phyloP scores from a whole-genome alignment of 2,888 invertebrate genomes.

The Lutraria lutraria region DNA sequence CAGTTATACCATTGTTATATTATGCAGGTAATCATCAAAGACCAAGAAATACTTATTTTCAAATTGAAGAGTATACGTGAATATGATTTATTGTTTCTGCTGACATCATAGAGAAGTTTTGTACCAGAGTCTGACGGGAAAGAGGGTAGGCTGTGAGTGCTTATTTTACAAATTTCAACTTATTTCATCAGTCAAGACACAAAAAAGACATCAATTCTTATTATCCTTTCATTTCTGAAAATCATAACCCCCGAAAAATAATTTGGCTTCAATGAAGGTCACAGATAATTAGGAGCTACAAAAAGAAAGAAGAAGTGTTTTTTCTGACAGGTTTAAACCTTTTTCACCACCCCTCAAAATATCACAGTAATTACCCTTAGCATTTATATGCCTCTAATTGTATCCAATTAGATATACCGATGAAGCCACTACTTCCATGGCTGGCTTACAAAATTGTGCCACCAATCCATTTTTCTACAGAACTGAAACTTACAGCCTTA shows the following conservation, averaged over 20 bases:
- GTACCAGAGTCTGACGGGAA: neutral
- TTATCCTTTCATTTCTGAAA: too few relatives aligned
- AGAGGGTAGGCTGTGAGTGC: too few relatives aligned
- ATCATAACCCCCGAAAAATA: too few relatives aligned
- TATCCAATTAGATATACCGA: constrained; percentile 53
- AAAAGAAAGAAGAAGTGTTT: constrained; percentile 7
- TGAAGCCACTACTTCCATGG: constrained; percentile 28
- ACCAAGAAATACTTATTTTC: neutral
- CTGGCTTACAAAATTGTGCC: neutral
- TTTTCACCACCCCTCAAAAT: constrained; percentile 42
- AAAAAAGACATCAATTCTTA: neutral
- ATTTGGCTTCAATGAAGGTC: neutral
- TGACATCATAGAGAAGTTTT: neutral
- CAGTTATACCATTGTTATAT: neutral
- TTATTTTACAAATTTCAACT: neutral
- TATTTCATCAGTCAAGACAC: neutral
- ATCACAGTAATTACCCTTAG: constrained; percentile 48
- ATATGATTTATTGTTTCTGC: neutral
- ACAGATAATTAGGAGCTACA: neutral
- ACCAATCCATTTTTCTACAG: neutral
- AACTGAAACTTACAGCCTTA: neutral
- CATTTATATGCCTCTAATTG: constrained; percentile 64
- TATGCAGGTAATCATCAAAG: constrained; percentile 18
- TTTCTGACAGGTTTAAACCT: constrained; percentile 23
- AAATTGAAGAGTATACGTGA: neutral